Evolutionary conservation across 2,797 vertebrate species (phyloP).

Genomic region (Melopsittacus undulatus): DNA sequence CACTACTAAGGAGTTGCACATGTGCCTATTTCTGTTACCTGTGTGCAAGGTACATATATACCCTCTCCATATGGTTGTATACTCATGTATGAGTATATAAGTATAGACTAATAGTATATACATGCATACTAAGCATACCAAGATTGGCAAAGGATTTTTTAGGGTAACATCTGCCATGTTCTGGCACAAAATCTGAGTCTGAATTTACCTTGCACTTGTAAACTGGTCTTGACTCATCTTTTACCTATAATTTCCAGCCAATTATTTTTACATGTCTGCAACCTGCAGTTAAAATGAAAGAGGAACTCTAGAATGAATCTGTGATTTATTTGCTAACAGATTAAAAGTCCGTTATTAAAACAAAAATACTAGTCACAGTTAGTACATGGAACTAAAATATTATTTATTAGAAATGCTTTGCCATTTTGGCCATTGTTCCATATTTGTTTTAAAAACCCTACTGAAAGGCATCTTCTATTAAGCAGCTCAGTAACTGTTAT

Average conservation of each 20-base stretch:
- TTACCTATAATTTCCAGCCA: neutral
- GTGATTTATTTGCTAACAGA: neutral
- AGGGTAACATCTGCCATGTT: neutral
- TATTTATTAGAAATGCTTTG: neutral
- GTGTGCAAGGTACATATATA: neutral
- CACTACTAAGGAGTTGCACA: neutral
- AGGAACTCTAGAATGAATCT: neutral
- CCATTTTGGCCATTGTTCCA: neutral
- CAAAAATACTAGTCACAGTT: neutral
- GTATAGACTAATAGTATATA: neutral
- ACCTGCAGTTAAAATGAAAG: neutral
- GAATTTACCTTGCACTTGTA: neutral
- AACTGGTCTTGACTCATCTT: neutral
- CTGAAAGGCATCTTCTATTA: neutral
- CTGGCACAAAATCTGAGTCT: neutral
- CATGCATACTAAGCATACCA: neutral
- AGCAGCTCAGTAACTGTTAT: neutral
- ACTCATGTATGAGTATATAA: neutral
- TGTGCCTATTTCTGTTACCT: rapidly evolving
- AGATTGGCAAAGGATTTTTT: neutral
- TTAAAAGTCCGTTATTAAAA: neutral
- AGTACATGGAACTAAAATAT: neutral
- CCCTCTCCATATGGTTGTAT: neutral
- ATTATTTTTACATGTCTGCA: neutral
- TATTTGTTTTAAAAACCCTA: neutral